A percentile compares a stretch with the other conserved stretches of the same genome.
Evolutionary conservation across 2,797 vertebrate species (phyloP).

Genomic region (Pipistrellus pygmaeus): DNA sequence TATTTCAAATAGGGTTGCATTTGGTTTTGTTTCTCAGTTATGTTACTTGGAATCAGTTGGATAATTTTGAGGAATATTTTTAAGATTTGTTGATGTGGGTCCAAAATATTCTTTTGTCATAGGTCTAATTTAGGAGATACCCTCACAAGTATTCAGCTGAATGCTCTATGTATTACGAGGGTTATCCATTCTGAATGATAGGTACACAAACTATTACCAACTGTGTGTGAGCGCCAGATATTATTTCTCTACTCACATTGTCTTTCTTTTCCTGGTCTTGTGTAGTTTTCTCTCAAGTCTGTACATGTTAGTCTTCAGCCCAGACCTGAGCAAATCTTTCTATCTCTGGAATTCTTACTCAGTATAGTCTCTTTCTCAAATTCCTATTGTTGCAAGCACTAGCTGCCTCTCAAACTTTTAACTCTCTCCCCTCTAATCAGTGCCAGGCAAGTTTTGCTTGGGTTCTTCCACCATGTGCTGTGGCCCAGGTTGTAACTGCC

Average conservation of each 20-base stretch:
- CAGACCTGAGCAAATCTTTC: not conserved
- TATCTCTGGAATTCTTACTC: not conserved
- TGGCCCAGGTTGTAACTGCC: not conserved
- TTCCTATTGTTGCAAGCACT: not conserved
- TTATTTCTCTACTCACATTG: not conserved
- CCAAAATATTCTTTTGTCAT: not conserved
- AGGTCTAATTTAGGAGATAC: not conserved
- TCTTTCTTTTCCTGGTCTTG: not conserved
- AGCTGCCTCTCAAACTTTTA: not conserved
- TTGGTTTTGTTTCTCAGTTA: not conserved
- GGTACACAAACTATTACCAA: not conserved
- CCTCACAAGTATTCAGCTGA: not conserved
- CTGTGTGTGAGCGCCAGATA: not conserved
- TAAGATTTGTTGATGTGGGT: not conserved
- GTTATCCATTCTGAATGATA: not conserved
- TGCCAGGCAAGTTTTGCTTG: not conserved
- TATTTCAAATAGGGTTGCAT: not conserved
- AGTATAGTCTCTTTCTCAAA: not conserved
- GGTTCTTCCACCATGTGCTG: not conserved
- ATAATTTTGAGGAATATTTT: constrained; percentile 23
- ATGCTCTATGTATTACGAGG: not conserved
- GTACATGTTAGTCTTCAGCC: not conserved
- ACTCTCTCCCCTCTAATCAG: not conserved
- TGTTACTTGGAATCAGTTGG: not conserved
- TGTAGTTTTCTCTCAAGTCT: not conserved